Conservation (phyloP, 2,113 vertebrate genomes). For the Malurus melanocephalus region DNA sequence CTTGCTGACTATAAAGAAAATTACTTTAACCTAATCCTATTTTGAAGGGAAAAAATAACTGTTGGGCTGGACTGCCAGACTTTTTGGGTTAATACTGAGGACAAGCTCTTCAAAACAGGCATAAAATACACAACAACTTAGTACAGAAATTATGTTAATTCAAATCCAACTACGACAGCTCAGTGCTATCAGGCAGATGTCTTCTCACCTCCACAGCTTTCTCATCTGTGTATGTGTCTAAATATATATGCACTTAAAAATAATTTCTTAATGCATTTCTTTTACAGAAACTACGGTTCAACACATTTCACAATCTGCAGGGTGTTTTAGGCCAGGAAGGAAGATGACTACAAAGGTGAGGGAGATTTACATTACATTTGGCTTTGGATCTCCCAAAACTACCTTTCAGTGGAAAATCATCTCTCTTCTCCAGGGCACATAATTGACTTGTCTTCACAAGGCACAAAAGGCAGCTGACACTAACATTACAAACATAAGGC, state of each 20-base stretch:
- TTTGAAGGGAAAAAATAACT: not conserved
- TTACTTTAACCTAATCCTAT: not conserved
- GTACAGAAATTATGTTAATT: not conserved
- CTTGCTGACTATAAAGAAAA: not conserved
- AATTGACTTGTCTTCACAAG: slow-evolving; percentile 40
- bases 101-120: not conserved
- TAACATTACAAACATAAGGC: not conserved
- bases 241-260: not conserved
- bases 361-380: not conserved
- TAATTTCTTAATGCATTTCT: slow-evolving; percentile 27
- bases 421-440: not conserved
- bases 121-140: not conserved
- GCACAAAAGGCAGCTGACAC: slow-evolving; percentile 26
- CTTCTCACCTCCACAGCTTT: slow-evolving; percentile 27
- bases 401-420: slow-evolving; percentile 8
- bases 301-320: not conserved
- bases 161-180: not conserved
- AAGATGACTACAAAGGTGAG: slow-evolving; percentile 27
- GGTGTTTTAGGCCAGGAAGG: not conserved
- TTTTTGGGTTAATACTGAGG: not conserved
- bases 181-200: not conserved
- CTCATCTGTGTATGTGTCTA: not conserved
- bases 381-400: not conserved
- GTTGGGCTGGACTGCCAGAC: not conserved
- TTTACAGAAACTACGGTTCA: not conserved